Base-by-base conservation (phyloP, 2,888 invertebrate genomes). In the Sarcophaga rosellei region DNA sequence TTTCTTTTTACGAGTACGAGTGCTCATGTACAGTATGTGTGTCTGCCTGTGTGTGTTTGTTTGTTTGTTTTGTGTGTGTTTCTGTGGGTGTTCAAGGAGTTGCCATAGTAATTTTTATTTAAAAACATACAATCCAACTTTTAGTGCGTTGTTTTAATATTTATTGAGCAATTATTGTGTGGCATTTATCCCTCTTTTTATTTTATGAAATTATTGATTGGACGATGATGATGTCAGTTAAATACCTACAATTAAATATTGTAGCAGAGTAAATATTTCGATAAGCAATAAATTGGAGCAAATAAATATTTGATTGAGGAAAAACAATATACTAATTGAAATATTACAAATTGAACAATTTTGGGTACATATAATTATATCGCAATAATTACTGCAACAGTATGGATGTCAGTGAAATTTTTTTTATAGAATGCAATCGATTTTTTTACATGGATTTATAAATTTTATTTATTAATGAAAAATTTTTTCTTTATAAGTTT, bases 101-200 rank as follows among this genome's bases (percentile, higher is more conserved):
- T 86, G 74, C 82, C 82, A 82, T 82, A 80, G 82, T 47, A 66
- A 82, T 72, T 66, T 62, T 72, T 66, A 20, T n/a, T 63, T n/a
- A 74, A 75, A 57, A n/a, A 61, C 61, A 61, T 21, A n/a, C 20
- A 61, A 61, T 53, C 17, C 20, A 20, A 61, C 17, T 17, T 53
- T 53, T 53, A 53, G 53, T 53, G 53, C 17, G 53, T 53, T 17
- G 4, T 53, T 53, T 53, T 53, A 35, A 17, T 53, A 53, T 53
- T 53, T 53, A 53, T 53, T 53, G 17, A 53, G 53, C 53, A 53
- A 53, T 53, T 53, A 53, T 17, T 53, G 12, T 53, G 53, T 53
- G 53, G 53, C 53, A 53, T 53, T 53, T 53, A 53, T 53, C 12
- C 15, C 15, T 53, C 35, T 35, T 35, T 12, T 53, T 53, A 53